Conservation (phyloP, 2,888 invertebrate species). For the Mesorhabditis sp. region DNA sequence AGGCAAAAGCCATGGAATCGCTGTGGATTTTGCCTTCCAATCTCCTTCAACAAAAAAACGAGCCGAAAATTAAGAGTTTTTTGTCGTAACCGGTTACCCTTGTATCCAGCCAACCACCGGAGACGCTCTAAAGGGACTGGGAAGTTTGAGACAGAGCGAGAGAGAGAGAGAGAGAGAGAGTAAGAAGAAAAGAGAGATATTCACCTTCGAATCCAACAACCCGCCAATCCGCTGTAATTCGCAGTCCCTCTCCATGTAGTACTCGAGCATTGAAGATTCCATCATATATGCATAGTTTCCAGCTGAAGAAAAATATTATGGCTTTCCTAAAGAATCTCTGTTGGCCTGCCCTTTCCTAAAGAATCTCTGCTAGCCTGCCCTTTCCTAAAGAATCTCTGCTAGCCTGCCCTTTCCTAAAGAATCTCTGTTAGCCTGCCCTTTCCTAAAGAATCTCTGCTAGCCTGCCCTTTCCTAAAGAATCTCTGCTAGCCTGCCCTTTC, state of each 20-base stretch:
- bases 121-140: background rate
- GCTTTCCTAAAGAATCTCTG: background rate
- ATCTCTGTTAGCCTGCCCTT: background rate
- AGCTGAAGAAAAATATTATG: constrained; percentile 16
- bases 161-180: background rate
- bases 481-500: no score
- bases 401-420: background rate
- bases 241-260: constrained; percentile 67
- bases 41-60: background rate
- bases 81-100: background rate
- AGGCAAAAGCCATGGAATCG: background rate
- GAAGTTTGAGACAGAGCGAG: background rate
- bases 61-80: background rate
- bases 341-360: no score
- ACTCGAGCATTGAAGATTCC: constrained; percentile 68
- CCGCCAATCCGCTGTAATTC: constrained; percentile 62
- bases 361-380: no score
- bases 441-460: no score
- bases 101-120: background rate
- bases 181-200: background rate
- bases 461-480: background rate
- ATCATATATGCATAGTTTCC: constrained; percentile 63
- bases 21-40: background rate
- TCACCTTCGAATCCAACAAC: constrained; percentile 60
- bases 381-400: no score